A percentile compares a stretch with the other conserved stretches of the same genome.
Conservation (phyloP, 2,797 vertebrate species). For the Peromyscus attwateri region DNA sequence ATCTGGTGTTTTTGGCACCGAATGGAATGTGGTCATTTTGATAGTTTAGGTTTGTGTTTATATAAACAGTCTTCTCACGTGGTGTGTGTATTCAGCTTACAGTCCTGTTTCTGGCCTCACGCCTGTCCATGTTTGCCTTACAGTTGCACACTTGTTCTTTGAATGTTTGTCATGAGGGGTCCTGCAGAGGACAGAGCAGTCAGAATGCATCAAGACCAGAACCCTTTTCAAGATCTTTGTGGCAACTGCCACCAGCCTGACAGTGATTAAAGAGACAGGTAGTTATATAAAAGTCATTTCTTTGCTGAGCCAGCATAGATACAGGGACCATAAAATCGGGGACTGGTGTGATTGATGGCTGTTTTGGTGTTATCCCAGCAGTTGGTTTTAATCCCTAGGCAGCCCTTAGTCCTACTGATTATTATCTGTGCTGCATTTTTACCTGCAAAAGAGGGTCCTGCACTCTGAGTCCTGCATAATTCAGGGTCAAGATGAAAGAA, state of each 20-base stretch:
- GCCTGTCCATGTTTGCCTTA: background rate
- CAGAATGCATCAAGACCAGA: background rate
- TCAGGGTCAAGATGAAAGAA: slow-evolving; percentile 24
- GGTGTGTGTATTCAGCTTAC: background rate
- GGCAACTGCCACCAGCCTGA: background rate
- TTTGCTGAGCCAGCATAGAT: slow-evolving; percentile 23
- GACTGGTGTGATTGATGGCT: slow-evolving; percentile 4
- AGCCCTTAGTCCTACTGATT: background rate
- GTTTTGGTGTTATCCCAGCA: slow-evolving; percentile 16
- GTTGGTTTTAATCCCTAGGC: slow-evolving; percentile 22
- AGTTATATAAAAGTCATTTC: slow-evolving; percentile 33
- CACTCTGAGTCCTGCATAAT: background rate
- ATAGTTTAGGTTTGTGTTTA: slow-evolving; percentile 35
- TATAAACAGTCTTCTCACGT: background rate
- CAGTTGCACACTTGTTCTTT: background rate
- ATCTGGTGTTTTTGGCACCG: background rate
- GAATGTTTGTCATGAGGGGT: slow-evolving; percentile 21
- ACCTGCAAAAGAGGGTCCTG: background rate
- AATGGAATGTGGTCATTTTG: background rate
- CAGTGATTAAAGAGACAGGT: slow-evolving; percentile 29
- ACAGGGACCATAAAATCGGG: background rate
- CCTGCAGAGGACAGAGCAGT: background rate
- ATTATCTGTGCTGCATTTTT: slow-evolving; percentile 16
- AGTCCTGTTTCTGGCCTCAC: slow-evolving; percentile 7
- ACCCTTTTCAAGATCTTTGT: background rate